phyloP scores from a whole-genome alignment of 2,888 invertebrate genomes.

The Hedychridium roseum region DNA sequence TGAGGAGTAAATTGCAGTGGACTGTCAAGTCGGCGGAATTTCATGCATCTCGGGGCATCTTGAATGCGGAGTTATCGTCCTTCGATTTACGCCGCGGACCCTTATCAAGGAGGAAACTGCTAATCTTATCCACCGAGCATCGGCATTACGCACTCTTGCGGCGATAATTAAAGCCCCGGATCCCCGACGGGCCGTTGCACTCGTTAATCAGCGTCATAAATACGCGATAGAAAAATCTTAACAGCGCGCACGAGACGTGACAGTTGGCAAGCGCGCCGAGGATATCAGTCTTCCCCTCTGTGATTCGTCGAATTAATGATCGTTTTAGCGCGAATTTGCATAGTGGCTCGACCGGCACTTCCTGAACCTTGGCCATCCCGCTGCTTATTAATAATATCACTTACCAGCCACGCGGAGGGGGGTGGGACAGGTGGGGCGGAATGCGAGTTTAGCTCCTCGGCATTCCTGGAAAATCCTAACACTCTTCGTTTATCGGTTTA shows the following conservation, averaged over 20 bases:
- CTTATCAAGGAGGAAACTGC: background rate
- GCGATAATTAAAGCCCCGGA: constrained; percentile 36
- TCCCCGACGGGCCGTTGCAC: constrained; percentile 19
- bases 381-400: no score
- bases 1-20: no score
- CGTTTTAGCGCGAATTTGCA: constrained; percentile 31
- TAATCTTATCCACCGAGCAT: background rate
- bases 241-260: constrained; percentile 11
- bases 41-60: no score
- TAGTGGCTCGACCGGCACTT: constrained; percentile 10
- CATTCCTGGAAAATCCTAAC: no score
- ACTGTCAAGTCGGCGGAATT: no score
- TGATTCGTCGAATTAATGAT: constrained; percentile 44
- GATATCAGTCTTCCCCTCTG: constrained; percentile 17
- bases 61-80: no score
- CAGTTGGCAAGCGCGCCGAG: constrained; percentile 16
- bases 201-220: constrained; percentile 45
- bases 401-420: no score
- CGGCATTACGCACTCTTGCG: constrained; percentile 1
- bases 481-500: no score
- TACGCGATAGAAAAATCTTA: constrained; percentile 37
- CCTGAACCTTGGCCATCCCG: no score
- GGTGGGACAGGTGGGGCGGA: no score
- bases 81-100: no score
- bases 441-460: no score